Conservation (phyloP, 2,797 vertebrate genomes). For the Sciurus carolinensis region DNA sequence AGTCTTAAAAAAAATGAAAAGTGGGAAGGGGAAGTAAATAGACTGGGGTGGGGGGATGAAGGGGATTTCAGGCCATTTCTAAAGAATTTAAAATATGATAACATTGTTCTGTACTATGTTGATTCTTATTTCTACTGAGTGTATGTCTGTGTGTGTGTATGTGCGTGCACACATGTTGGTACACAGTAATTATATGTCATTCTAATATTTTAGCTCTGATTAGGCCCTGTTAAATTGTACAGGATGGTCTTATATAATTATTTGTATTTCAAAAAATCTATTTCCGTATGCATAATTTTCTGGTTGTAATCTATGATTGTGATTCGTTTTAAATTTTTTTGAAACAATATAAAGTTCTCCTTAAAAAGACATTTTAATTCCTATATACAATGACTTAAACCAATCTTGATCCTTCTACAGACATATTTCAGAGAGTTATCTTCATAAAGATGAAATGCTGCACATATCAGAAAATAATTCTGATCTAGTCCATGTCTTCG, state of each 20-base stretch:
- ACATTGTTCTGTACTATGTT: neutral
- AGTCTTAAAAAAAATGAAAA: neutral
- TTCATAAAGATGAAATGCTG: slow-evolving; percentile 65
- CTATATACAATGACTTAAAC: neutral
- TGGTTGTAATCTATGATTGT: neutral
- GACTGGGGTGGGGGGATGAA: neutral
- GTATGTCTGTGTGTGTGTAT: neutral
- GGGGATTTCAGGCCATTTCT: neutral
- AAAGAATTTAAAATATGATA: slow-evolving; percentile 23
- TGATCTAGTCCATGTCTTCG: slow-evolving; percentile 52
- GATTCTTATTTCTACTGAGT: neutral
- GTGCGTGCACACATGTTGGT: neutral
- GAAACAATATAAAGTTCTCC: neutral
- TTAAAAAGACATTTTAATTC: slow-evolving; percentile 32
- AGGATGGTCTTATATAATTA: neutral
- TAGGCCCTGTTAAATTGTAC: neutral
- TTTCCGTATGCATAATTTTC: neutral
- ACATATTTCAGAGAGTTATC: slow-evolving; percentile 62
- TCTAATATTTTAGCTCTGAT: neutral
- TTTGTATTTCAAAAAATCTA: neutral
- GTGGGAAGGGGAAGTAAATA: neutral
- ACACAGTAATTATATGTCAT: neutral
- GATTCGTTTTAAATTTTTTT: neutral
- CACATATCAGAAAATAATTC: slow-evolving; percentile 73
- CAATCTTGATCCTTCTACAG: neutral